A percentile compares a stretch with the other conserved stretches of the same genome.
Evolutionary conservation across 1,140 invertebrate genomes (phyloP).

Genomic region (Chelonus insularis): DNA sequence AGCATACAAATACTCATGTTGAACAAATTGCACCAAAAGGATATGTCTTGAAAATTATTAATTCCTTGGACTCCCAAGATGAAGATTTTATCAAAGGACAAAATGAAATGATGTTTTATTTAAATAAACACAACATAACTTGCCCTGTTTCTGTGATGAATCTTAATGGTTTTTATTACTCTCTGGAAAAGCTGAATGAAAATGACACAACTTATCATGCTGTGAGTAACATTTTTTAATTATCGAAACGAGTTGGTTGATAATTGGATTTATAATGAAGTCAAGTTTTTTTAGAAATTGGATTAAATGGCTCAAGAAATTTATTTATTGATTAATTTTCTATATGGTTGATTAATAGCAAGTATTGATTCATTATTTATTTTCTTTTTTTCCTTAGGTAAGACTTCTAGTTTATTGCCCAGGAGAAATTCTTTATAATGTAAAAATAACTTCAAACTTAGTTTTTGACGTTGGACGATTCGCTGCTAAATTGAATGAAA

Average conservation of each 20-base stretch:
- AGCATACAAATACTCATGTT: conserved; percentile 65
- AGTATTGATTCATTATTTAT: neutral
- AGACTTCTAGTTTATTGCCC: conserved; percentile 74
- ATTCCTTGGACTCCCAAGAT: conserved; percentile 76
- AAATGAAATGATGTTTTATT: conserved; percentile 69
- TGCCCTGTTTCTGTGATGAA: conserved; percentile 73
- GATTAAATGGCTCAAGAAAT: no score
- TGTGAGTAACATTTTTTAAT: conserved; percentile 28
- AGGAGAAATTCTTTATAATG: conserved; percentile 68
- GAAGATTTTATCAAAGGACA: conserved; percentile 70
- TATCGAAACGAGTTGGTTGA: no score
- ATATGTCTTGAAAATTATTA: conserved; percentile 82
- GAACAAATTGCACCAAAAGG: conserved; percentile 61
- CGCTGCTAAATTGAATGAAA: conserved; percentile 68
- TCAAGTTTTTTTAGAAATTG: no score
- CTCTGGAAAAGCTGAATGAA: conserved; percentile 54
- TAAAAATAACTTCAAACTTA: conserved; percentile 63
- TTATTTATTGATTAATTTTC: no score
- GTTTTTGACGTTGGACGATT: conserved; percentile 73
- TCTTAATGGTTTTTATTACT: conserved; percentile 66
- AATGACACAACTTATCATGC: conserved; percentile 1
- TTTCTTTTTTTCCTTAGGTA: conserved; percentile 50
- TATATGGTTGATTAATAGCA: no score
- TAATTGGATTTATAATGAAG: no score
- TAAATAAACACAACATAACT: conserved; percentile 65